These are phyloP conservation scores for Lobophora halterata DNA, from an alignment of 2,888 invertebrate genomes.

Conservation along the genomic window DNA sequence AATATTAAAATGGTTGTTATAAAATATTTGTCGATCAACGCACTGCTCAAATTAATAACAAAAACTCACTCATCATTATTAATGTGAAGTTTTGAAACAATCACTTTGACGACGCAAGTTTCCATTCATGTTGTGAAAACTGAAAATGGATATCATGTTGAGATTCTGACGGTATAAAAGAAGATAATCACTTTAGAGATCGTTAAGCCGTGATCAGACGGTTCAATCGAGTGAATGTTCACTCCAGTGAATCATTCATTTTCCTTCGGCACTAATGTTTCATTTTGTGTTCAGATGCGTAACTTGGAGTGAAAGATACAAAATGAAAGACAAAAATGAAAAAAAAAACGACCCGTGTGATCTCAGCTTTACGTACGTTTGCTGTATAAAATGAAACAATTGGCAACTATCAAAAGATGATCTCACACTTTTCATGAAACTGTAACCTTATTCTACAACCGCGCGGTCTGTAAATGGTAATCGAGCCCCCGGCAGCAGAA, in stretches of 20 bases:
- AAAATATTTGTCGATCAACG: constrained; percentile 23
- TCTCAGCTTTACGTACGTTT: constrained; percentile 5
- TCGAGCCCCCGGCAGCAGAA: constrained; percentile 44
- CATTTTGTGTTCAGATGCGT: too few species aligned
- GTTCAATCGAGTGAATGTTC: too few species aligned
- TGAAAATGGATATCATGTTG: too few species aligned
- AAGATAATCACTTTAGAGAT: too few species aligned
- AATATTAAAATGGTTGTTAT: constrained; percentile 23
- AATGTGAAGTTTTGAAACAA: constrained; percentile 3
- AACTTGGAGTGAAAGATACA: too few species aligned
- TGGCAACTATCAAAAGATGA: constrained; percentile 44
- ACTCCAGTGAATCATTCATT: too few species aligned
- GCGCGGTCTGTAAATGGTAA: constrained; percentile 28
- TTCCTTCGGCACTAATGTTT: too few species aligned
- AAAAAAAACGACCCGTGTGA: too few species aligned
- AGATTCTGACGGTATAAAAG: too few species aligned
- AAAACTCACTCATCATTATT: constrained; percentile 1
- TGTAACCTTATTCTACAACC: constrained; percentile 71
- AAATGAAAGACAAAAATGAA: too few species aligned
- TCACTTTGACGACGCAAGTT: neutral
- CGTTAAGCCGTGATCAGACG: too few species aligned
- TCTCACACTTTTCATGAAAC: constrained; percentile 73
- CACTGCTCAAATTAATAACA: constrained; percentile 4
- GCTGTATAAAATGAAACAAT: constrained; percentile 10
- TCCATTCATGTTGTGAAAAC: neutral